Evolutionary conservation across 1,140 invertebrate species (phyloP), one percentile per base, ranked within the genome.

Genomic region (Pseudobourletiella spinata): DNA sequence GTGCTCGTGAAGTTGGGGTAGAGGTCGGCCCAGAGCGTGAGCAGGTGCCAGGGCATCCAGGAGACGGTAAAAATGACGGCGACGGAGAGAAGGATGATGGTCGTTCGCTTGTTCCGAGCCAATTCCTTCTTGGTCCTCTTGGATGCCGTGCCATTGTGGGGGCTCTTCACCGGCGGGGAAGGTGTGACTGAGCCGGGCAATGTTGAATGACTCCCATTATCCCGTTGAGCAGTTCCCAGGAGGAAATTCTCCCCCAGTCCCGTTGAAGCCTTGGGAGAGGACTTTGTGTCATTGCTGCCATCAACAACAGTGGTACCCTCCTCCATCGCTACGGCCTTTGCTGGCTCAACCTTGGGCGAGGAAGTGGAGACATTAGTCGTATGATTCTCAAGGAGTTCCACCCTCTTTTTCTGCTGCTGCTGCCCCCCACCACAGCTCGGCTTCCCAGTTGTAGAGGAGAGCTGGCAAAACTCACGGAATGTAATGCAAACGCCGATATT

Each of bases 41-140:
- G 76, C 3, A 82, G 70, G 25, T 80, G 79, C 61, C 80, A 74
- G 0, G 81, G 82, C 2, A 83, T 70, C 81, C 69, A 83, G 71
- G 67, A 80, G 61, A 78, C 63, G 1, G 75, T 76, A 69, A 78
- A 80, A 4, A 78, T 69, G 4, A 77, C 60, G 0, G 76, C 76
- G 25, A 81, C 76, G 39, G 57, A 35, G 25, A 51, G 43, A 22
- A 82, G 71, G 0, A 82, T 74, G 1, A 77, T 62, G 32, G 80
- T 81, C 11, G 80, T 82, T 39, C 76, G 72, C 26, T 75, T 73
- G 58, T 82, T 80, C 8, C 81, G 71, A 44, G 76, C 73, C 4
- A 79, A 68, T 63, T 80, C 76, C 39, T 73, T 71, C 35, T 72
- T 66, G 65, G 25, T 35, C 39, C 54, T 57, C 18, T 55, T 55